Evolutionary conservation across 2,113 vertebrate species (phyloP), one percentile per base, ranked within the genome.

Genomic region (Neotoma lepida): DNA sequence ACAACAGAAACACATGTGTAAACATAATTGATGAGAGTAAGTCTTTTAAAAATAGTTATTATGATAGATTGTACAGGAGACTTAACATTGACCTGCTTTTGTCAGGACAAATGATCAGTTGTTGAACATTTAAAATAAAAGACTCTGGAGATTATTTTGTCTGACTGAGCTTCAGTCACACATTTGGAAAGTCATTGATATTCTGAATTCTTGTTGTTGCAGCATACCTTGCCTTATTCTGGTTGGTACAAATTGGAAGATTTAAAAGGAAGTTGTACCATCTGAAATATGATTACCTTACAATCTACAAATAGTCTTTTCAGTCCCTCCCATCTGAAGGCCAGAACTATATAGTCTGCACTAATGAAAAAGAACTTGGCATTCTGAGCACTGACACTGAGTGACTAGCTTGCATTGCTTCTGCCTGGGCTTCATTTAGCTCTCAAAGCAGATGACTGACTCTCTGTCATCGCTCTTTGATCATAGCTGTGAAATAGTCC

Each of bases 261-360:
- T 78, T 87, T 64, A 17, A 93, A 91, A 85, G 28, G 35, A 46
- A 85, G 44, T 33, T 26, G 0, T 49, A 86, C 82, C 12, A 22
- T 10, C 51, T 76, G 61, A 90, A 77, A 85, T 35, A 1, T 77
- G 64, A 63, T 88, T 85, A 63, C 4, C 13, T 66, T 51, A 89
- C 41, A 18, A 66, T 92, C 64, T 92, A 89, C 66, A 94, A 88
- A 63, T 63, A 78, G 61, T 24, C 70, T 64, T 82, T 41, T 58
- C 22, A 12, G 33, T 17, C 35, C 46, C 49, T 81, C 14, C 44
- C 54, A 68, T 13, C 63, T 41, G 64, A 87, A 91, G 41, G 22
- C 88, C 66, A 92, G 46, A 81, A 68, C 63, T 12, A 51, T 20
- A 5, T 1, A n/a, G 20, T 54, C 51, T 77, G 63, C 39, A 28